Percentiles rank a stretch among this genome's conserved stretches.
phyloP scores from a whole-genome alignment of 2,888 invertebrate species.

The Tinea semifulvella region DNA sequence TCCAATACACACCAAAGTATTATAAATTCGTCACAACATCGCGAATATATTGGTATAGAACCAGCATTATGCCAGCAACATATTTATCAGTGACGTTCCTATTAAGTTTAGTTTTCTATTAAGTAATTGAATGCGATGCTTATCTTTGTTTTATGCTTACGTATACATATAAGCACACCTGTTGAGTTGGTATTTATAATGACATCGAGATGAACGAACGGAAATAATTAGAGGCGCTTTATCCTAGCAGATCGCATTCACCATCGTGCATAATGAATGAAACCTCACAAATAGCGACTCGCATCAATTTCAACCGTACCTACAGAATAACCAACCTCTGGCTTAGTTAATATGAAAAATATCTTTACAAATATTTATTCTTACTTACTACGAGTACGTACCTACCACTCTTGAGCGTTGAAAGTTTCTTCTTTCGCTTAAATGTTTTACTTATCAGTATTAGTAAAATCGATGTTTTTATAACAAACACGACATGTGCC shows the following conservation, averaged over 20 bases:
- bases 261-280: conserved; percentile 50
- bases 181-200: conserved; percentile 12
- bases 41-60: too few species aligned
- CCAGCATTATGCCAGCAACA: too few species aligned
- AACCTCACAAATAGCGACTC: conserved; percentile 31
- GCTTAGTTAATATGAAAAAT: neutral
- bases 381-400: too few species aligned
- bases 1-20: too few species aligned
- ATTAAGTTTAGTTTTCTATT: neutral
- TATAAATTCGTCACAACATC: too few species aligned
- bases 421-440: too few species aligned
- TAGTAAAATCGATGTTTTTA: too few species aligned
- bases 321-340: too few species aligned
- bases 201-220: conserved; percentile 34
- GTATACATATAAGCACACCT: conserved; percentile 11
- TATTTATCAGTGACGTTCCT: neutral
- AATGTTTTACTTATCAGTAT: too few species aligned
- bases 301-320: conserved; percentile 3
- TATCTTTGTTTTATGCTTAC: conserved; percentile 11
- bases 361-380: too few species aligned
- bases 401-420: too few species aligned
- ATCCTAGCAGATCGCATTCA: conserved; percentile 56
- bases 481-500: too few species aligned
- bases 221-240: conserved; percentile 59
- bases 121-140: neutral